Base-by-base conservation (phyloP, 2,797 vertebrate genomes). In the Chiloscyllium punctatum region DNA sequence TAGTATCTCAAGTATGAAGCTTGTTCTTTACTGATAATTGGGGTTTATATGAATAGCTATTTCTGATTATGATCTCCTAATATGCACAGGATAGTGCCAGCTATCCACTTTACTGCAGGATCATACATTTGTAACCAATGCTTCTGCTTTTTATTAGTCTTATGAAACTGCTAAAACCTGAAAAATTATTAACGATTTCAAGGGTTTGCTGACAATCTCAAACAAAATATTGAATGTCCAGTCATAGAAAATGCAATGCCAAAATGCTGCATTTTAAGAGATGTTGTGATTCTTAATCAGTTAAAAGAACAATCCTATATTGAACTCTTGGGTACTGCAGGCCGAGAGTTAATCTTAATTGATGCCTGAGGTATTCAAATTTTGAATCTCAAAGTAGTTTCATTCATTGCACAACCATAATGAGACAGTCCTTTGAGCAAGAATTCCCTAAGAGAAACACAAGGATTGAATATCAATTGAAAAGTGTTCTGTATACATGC, bases 381-480 rank as follows among this genome's bases (percentile, higher is more conserved):
- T 91, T 9, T 13, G 33, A 62, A 5, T 25, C 53, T 90, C 51
- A 57, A 90, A 62, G 62, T n/a, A 68, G 90, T 94, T 94, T 68
- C 51, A 51, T 72, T 71, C 68, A 71, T 51, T 66, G 9, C 72
- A 37, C 9, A 94, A 42, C 37, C 0, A 11, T 94, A 71, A 71
- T 94, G 48, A 94, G 42, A 68, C 42, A 42, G 62, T 90, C 13
- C 87, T 69, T 1, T 94, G 92, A 71, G 37, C 68, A 71, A 25
- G 15, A 48, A 42, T 72, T 51, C 68, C 37, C 68, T 42, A 37
- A 71, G 66, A 94, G 92, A 23, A 94, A 94, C 68, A 71, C 21
- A 25, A 51, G 68, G n/a, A 37, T 42, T 94, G 92, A 94, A 94
- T 4, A 94, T 37, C 91, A 71, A 51, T 94, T 94, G 66, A 94